Evolutionary conservation across 2,888 invertebrate genomes (phyloP).

Genomic region (Amphipyra berbera): DNA sequence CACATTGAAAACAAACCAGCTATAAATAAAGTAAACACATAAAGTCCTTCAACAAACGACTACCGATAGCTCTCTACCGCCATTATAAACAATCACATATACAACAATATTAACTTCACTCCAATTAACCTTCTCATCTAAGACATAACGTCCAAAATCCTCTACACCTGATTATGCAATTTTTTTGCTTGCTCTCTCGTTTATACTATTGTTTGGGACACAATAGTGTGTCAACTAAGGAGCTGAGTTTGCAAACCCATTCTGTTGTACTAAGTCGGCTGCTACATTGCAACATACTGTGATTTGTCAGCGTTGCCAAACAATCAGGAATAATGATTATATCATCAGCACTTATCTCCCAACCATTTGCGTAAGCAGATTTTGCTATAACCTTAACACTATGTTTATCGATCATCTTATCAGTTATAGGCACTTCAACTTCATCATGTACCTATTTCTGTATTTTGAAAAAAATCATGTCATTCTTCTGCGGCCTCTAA

Average conservation of each 20-base stretch:
- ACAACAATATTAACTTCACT: conserved; percentile 5
- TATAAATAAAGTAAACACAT: conserved; percentile 28
- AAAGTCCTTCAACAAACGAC: conserved; percentile 31
- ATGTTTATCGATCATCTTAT: conserved; percentile 2
- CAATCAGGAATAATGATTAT: conserved; percentile 46
- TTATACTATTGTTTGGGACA: conserved; percentile 68
- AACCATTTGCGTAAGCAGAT: conserved; percentile 38
- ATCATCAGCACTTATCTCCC: conserved; percentile 38
- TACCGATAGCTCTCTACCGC: conserved; percentile 12
- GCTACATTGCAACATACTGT: conserved; percentile 44
- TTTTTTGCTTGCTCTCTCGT: conserved; percentile 50
- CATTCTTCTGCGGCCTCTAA: background rate
- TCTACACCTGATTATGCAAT: conserved; percentile 39
- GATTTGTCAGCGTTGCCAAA: conserved; percentile 41
- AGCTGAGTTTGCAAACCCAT: conserved; percentile 67
- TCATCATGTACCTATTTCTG: no score
- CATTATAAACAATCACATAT: conserved; percentile 13
- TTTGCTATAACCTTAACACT: conserved; percentile 8
- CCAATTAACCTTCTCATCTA: conserved; percentile 10
- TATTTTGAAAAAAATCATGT: conserved; percentile 1
- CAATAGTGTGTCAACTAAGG: conserved; percentile 72
- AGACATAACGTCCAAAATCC: conserved; percentile 46
- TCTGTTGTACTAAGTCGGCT: conserved; percentile 50
- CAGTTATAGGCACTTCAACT: no score
- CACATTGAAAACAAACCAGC: conserved; percentile 5